Conservation (phyloP, 2,797 vertebrate genomes). For the Sebastes matsubarae region DNA sequence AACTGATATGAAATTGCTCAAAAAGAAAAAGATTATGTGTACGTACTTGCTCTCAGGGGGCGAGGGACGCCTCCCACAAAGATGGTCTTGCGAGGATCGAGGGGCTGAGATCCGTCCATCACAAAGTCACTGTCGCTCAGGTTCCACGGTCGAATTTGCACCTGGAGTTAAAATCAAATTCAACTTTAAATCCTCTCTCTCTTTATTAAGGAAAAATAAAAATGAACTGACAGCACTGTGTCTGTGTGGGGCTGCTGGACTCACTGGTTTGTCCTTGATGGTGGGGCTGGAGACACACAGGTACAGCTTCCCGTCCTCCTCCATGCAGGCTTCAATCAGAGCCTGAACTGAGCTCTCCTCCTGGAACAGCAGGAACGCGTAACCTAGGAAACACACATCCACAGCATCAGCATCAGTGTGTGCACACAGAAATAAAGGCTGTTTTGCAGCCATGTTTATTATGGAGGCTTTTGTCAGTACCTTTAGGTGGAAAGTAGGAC, state of each 20-base stretch:
- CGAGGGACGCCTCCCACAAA: conserved; percentile 98
- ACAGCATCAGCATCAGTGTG: neutral
- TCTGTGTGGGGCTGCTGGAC: conserved; percentile 56
- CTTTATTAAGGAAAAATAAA: neutral
- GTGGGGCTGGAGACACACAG: conserved; percentile 98
- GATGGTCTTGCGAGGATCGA: conserved; percentile 99
- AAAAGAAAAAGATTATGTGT: neutral
- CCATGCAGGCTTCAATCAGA: conserved; percentile 96
- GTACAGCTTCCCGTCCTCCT: conserved; percentile 98
- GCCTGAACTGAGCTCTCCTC: conserved; percentile 98
- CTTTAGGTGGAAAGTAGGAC: conserved; percentile 99
- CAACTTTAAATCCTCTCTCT: neutral
- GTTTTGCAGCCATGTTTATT: neutral
- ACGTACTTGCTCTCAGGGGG: conserved; percentile 93
- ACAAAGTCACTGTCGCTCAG: conserved; percentile 98
- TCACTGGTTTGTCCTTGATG: conserved; percentile 99
- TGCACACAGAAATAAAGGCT: neutral
- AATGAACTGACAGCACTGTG: neutral
- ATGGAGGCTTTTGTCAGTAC: conserved; percentile 72
- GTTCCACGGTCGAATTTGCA: conserved; percentile 99
- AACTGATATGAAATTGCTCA: neutral
- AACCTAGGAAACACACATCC: conserved; percentile 83
- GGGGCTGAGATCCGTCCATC: conserved; percentile 98
- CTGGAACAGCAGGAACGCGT: conserved; percentile 99
- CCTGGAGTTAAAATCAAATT: conserved; percentile 75